Evolutionary conservation across 2,888 invertebrate genomes (phyloP), one percentile per base, ranked within the genome.

Genomic region (Tetramorium bicarinatum): DNA sequence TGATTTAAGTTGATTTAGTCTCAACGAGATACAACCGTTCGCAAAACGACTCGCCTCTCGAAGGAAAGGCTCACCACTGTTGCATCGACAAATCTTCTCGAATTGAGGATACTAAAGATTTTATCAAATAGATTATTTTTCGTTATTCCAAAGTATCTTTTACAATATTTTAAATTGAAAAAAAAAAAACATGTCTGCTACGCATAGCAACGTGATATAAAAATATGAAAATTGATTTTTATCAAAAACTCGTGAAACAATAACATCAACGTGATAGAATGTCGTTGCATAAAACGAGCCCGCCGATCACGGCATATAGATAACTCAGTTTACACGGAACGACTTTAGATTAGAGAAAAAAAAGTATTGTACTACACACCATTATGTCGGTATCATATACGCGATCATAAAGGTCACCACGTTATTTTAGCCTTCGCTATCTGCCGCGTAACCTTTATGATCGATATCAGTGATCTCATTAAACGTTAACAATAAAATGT

Each of bases 401-500:
- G 44, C 87, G 87, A 88, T 90, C 87, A 88, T 61, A 85, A 89
- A 90, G 90, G 90, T 90, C 87, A 86, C 76, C 38, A 82, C 67
- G 87, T 87, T 90, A 87, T 89, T 90, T 86, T 84, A 87, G 85
- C 87, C 87, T 84, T 76, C 84, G 85, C 87, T 90, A 87, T 90
- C 88, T 85, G 82, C 80, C 61, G 79, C 29, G 38, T 86, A 85
- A 90, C 90, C 87, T 90, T 90, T 90, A 75, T 85, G 86, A 90
- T 90, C 87, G 84, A 34, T 90, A 90, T 90, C 90, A 88, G 74
- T 86, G 90, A 89, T 90, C 90, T 90, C 90, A 90, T 90, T 90
- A 88, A 83, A 72, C 85, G 84, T 88, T 90, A 90, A 90, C 90
- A 90, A 90, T 90, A 86, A 90, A 90, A 90, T 88, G 90, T 88